A percentile compares a stretch with the other conserved stretches of the same genome.
Conservation (phyloP, 2,797 vertebrate species). For the Poecilia gillii region DNA sequence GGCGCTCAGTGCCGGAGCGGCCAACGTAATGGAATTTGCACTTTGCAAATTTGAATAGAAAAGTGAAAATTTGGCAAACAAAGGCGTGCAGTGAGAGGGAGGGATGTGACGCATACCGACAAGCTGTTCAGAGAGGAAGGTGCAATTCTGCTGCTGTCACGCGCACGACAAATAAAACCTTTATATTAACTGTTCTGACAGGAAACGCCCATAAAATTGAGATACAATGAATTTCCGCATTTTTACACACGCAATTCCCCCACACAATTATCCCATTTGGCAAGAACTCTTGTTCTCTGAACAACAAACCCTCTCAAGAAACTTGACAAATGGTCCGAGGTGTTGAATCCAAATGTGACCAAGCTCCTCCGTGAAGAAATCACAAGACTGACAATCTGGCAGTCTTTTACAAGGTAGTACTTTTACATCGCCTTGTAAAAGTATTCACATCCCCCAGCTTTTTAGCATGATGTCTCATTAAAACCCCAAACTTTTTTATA, state of each 20-base stretch:
- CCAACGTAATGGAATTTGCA: constrained; percentile 55
- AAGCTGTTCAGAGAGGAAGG: constrained; percentile 16
- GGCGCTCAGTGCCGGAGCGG: constrained; percentile 26
- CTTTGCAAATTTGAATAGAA: constrained; percentile 45
- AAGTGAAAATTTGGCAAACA: constrained; percentile 45
- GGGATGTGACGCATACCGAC: constrained; percentile 11
- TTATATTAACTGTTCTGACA: background rate
- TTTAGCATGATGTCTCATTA: background rate
- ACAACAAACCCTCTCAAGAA: background rate
- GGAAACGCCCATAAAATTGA: background rate
- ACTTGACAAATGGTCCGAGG: background rate
- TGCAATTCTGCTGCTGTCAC: background rate
- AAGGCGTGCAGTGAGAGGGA: constrained; percentile 11
- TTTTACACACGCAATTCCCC: background rate
- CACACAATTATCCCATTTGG: background rate
- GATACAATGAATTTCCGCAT: background rate
- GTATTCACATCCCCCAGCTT: background rate
- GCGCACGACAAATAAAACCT: background rate
- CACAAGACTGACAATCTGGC: background rate
- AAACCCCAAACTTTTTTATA: background rate
- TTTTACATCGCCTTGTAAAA: background rate
- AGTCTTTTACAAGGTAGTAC: background rate
- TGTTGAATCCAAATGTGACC: background rate
- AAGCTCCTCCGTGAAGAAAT: background rate
- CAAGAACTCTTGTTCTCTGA: background rate